phyloP scores from a whole-genome alignment of 2,888 invertebrate genomes.

The Apocheima hispidaria region DNA sequence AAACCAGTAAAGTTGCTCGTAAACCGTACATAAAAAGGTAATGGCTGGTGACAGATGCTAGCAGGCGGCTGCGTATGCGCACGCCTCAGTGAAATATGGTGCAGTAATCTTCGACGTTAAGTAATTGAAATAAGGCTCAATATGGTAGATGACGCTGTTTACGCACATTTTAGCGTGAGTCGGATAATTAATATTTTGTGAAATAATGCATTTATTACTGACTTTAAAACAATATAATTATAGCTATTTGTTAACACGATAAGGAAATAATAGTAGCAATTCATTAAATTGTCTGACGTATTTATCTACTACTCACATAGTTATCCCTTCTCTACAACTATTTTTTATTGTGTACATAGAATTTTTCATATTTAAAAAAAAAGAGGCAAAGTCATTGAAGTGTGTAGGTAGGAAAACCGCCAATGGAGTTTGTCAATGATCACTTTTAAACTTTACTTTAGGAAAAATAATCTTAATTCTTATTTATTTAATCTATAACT shows the following conservation, averaged over 20 bases:
- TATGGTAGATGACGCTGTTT: conserved; percentile 1
- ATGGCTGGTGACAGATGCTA: conserved; percentile 64
- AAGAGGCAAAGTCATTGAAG: too few species aligned
- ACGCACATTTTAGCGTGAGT: conserved; percentile 23
- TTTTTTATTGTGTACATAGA: background rate
- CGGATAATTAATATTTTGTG: conserved; percentile 27
- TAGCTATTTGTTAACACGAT: conserved; percentile 12
- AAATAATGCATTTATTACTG: conserved; percentile 33
- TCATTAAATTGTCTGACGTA: background rate
- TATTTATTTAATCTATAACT: too few species aligned
- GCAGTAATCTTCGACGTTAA: conserved; percentile 39
- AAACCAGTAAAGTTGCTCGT: conserved; percentile 49
- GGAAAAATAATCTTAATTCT: too few species aligned
- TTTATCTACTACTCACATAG: too few species aligned
- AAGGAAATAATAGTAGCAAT: background rate
- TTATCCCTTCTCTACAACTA: background rate
- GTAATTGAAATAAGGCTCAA: conserved; percentile 20
- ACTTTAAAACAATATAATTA: conserved; percentile 22
- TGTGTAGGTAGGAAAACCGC: too few species aligned
- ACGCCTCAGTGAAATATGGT: conserved; percentile 35
- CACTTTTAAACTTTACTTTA: too few species aligned
- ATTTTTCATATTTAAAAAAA: too few species aligned
- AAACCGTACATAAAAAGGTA: conserved; percentile 66
- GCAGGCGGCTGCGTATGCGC: conserved; percentile 54
- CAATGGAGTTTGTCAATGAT: too few species aligned